phyloP scores from a whole-genome alignment of 2,888 invertebrate species.

The Gisinianus flammeolus region DNA sequence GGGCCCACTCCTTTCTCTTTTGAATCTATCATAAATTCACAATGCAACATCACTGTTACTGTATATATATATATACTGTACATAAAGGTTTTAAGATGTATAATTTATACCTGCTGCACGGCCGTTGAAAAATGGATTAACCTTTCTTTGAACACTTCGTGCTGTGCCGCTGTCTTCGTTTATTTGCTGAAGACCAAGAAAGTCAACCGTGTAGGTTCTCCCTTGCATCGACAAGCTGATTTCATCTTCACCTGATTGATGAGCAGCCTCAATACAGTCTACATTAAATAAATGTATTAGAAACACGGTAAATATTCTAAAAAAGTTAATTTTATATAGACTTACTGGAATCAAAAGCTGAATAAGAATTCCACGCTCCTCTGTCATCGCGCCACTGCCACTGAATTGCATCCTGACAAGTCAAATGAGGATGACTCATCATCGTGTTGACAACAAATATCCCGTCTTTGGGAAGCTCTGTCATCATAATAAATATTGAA shows the following conservation, averaged over 20 bases:
- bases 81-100: constrained; percentile 16
- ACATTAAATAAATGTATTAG: background rate
- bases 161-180: constrained; percentile 97
- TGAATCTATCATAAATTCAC: constrained; percentile 24
- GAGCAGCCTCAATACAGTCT: constrained; percentile 71
- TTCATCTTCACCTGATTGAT: constrained; percentile 92
- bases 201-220: constrained; percentile 93
- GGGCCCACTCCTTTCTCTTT: constrained; percentile 47
- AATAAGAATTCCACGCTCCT: constrained; percentile 88
- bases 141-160: constrained; percentile 84
- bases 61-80: background rate
- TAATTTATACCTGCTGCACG: constrained; percentile 44
- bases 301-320: constrained; percentile 8
- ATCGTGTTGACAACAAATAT: constrained; percentile 92
- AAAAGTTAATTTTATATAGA: constrained; percentile 72
- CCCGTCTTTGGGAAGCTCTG: constrained; percentile 91
- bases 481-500: no score
- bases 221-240: constrained; percentile 90
- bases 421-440: constrained; percentile 57
- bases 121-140: constrained; percentile 58
- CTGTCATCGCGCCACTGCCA: constrained; percentile 99
- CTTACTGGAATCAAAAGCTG: constrained; percentile 89
- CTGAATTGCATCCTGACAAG: constrained; percentile 72
- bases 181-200: constrained; percentile 96
- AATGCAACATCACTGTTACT: no score